These are phyloP conservation scores for Drosophila pseudotakahashii DNA, from an alignment of 2,888 invertebrate genomes.

Conservation along the genomic window DNA sequence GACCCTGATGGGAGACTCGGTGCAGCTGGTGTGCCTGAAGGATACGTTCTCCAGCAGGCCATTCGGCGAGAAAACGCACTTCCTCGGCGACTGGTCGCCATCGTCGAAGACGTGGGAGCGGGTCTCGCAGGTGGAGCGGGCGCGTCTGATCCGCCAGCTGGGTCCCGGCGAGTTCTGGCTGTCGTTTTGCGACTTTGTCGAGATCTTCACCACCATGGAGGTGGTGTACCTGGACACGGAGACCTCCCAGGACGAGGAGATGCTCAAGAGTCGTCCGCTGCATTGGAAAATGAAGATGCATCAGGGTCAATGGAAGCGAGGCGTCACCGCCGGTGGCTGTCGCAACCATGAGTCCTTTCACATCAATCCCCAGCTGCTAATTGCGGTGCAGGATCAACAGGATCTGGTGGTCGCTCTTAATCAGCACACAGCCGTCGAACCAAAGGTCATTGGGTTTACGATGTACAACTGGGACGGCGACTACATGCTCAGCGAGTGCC, in stretches of 20 bases:
- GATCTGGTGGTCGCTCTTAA: slow-evolving; percentile 93
- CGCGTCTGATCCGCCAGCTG: slow-evolving; percentile 88
- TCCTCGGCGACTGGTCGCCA: slow-evolving; percentile 89
- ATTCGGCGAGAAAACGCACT: slow-evolving; percentile 87
- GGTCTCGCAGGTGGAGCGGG: slow-evolving; percentile 89
- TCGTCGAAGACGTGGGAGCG: slow-evolving; percentile 91
- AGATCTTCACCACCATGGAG: slow-evolving; percentile 92
- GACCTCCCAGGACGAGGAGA: slow-evolving; percentile 93
- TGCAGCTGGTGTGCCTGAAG: slow-evolving; percentile 89
- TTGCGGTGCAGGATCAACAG: slow-evolving; percentile 91
- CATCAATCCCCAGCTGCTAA: slow-evolving; percentile 95
- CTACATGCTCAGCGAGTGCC: slow-evolving; percentile 87
- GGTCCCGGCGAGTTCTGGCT: slow-evolving; percentile 92
- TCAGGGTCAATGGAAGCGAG: slow-evolving; percentile 93
- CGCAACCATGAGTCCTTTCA: slow-evolving; percentile 96
- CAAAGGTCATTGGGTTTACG: slow-evolving; percentile 96
- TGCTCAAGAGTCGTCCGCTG: slow-evolving; percentile 89
- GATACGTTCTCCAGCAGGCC: slow-evolving; percentile 87
- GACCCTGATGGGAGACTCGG: slow-evolving; percentile 88
- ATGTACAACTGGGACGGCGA: slow-evolving; percentile 86
- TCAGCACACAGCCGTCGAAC: slow-evolving; percentile 96
- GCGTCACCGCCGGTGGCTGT: slow-evolving; percentile 95
- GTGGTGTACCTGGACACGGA: slow-evolving; percentile 94
- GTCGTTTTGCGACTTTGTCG: slow-evolving; percentile 92
- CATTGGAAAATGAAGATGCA: slow-evolving; percentile 95